phyloP scores from a whole-genome alignment of 2,797 vertebrate genomes.

The Acipenser oxyrinchus region DNA sequence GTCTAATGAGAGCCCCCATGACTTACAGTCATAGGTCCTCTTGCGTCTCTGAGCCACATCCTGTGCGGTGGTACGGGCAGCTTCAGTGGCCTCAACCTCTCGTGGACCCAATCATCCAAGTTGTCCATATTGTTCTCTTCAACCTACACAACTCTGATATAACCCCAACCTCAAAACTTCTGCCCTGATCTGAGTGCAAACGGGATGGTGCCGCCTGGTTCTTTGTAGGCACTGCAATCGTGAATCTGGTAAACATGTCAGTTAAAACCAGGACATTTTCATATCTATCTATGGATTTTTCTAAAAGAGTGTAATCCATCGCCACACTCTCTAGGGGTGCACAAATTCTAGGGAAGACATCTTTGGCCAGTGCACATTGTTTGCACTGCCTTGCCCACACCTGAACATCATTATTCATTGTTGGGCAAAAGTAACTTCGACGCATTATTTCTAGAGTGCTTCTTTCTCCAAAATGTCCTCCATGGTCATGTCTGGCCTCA shows the following conservation, averaged over 20 bases:
- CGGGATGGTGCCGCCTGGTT: not conserved
- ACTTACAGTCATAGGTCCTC: not conserved
- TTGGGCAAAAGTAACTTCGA: slow-evolving; percentile 17
- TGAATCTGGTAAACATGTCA: not conserved
- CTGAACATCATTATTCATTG: slow-evolving; percentile 16
- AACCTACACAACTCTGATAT: not conserved
- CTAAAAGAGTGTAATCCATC: not conserved
- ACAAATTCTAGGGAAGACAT: slow-evolving; percentile 17
- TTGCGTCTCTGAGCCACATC: not conserved
- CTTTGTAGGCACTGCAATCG: not conserved
- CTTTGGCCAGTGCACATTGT: slow-evolving; percentile 17
- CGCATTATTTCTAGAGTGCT: slow-evolving; percentile 14
- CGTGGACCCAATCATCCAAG: not conserved
- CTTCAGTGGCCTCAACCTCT: not conserved
- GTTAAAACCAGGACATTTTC: too few species aligned
- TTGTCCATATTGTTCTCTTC: not conserved
- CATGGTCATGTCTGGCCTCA: slow-evolving; percentile 18
- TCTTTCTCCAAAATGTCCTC: slow-evolving; percentile 17
- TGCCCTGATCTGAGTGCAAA: not conserved
- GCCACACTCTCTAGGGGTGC: not conserved
- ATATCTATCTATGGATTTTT: not conserved
- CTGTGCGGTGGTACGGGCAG: not conserved
- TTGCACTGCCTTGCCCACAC: slow-evolving; percentile 20
- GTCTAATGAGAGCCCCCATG: not conserved
- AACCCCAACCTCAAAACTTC: not conserved